phyloP scores from a whole-genome alignment of 2,888 invertebrate genomes.

The Eurytoma californica region DNA sequence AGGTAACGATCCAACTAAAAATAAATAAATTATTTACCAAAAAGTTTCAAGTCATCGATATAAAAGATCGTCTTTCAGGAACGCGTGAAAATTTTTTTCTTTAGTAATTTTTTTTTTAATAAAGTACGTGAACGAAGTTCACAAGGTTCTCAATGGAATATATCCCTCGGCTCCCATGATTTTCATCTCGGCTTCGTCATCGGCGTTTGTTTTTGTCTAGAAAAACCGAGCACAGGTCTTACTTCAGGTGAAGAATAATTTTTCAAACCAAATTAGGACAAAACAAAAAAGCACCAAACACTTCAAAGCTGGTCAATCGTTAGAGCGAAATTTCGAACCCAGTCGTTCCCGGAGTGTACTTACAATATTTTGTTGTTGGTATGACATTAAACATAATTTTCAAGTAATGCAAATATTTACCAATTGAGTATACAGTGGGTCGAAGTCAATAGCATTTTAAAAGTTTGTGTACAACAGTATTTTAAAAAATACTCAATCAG shows the following conservation, averaged over 20 bases:
- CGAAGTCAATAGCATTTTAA: too few relatives aligned
- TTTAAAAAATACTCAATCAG: too few relatives aligned
- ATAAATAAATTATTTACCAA: too few relatives aligned
- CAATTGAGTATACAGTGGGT: not conserved
- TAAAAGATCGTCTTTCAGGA: too few relatives aligned
- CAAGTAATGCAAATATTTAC: conserved; percentile 35
- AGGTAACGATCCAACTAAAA: too few relatives aligned
- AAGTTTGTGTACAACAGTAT: too few relatives aligned
- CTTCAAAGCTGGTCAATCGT: conserved; percentile 9
- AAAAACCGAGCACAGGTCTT: conserved; percentile 62
- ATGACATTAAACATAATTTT: conserved; percentile 74
- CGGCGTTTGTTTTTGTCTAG: conserved; percentile 69
- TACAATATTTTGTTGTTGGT: conserved; percentile 9
- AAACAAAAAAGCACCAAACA: conserved; percentile 34
- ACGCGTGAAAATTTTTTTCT: too few relatives aligned
- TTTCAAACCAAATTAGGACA: not conserved
- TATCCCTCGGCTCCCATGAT: conserved; percentile 72
- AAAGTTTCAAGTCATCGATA: too few relatives aligned
- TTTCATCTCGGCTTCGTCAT: conserved; percentile 70
- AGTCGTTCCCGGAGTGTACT: not conserved
- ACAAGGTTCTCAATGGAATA: conserved; percentile 72
- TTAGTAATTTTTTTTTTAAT: not conserved
- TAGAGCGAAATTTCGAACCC: not conserved
- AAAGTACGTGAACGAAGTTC: conserved; percentile 58
- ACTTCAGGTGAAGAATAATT: not conserved